Evolutionary conservation across 2,888 invertebrate genomes (phyloP).

Genomic region (Auanema freiburgensis): DNA sequence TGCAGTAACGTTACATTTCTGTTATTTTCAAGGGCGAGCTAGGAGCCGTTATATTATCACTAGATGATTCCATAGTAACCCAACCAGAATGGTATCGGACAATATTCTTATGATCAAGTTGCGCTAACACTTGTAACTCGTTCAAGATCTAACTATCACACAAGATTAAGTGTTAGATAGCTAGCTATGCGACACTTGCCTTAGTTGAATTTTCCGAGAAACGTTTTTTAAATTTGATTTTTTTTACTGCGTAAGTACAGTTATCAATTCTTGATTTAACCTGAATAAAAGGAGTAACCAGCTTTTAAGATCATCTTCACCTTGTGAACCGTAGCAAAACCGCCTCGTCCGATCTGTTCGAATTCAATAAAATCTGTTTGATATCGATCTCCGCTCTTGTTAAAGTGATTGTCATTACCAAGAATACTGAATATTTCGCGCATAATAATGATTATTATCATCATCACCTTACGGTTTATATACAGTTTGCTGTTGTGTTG

Average conservation of each 20-base stretch:
- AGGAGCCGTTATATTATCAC: neutral
- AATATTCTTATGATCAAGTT: slow-evolving; percentile 63
- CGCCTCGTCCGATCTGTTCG: slow-evolving; percentile 60
- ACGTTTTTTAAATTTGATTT: slow-evolving; percentile 59
- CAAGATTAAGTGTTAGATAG: too few relatives aligned
- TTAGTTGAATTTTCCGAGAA: slow-evolving; percentile 1
- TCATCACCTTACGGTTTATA: too few relatives aligned
- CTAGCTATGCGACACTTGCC: too few relatives aligned
- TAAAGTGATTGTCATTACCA: too few relatives aligned
- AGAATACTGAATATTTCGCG: too few relatives aligned
- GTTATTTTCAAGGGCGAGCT: slow-evolving; percentile 4
- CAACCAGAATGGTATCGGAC: slow-evolving; percentile 66
- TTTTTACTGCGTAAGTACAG: slow-evolving; percentile 65
- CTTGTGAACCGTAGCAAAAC: slow-evolving; percentile 65
- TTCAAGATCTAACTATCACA: slow-evolving; percentile 62
- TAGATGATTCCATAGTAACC: slow-evolving; percentile 60
- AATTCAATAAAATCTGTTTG: slow-evolving; percentile 41
- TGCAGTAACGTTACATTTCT: slow-evolving; percentile 17
- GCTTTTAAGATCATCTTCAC: slow-evolving; percentile 34
- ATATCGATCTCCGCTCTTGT: slow-evolving; percentile 25
- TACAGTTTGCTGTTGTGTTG: too few relatives aligned
- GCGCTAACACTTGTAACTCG: slow-evolving; percentile 65
- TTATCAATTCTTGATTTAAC: slow-evolving; percentile 55
- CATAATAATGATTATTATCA: too few relatives aligned
- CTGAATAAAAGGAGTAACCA: neutral